Conservation (phyloP, 2,113 vertebrate genomes). For the Crotalus viridis region DNA sequence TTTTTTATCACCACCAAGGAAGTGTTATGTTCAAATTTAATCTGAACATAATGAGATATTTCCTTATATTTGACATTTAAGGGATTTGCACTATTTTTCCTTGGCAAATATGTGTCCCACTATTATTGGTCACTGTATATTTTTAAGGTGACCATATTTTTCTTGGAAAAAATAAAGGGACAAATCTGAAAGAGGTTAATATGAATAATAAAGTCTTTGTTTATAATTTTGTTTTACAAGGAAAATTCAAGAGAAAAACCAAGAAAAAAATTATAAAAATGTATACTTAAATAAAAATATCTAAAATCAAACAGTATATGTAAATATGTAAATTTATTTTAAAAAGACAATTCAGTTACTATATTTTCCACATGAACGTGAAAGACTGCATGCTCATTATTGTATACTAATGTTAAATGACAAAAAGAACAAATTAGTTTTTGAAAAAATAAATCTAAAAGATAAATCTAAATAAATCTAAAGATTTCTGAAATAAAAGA, state of each 20-base stretch:
- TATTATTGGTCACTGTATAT: neutral
- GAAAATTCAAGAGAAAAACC: too few relatives aligned
- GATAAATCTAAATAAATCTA: neutral
- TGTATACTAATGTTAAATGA: neutral
- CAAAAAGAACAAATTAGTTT: neutral
- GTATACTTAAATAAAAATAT: too few relatives aligned
- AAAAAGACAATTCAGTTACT: neutral
- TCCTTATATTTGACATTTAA: constrained; percentile 13
- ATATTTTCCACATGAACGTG: neutral
- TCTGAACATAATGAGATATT: constrained; percentile 34
- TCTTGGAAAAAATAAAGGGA: neutral
- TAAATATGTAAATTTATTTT: neutral
- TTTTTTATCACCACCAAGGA: constrained; percentile 10
- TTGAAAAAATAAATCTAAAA: neutral
- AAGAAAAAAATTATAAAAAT: too few relatives aligned
- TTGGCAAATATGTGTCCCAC: constrained; percentile 1
- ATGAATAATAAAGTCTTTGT: neutral
- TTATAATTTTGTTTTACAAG: neutral
- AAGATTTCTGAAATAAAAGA: neutral
- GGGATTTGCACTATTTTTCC: neutral
- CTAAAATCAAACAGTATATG: neutral
- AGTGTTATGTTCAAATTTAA: neutral
- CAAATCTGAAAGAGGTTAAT: neutral
- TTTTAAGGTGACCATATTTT: neutral
- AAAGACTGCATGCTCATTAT: neutral